Base-by-base conservation (phyloP, 1,140 invertebrate species). In the Papilio aristodemus region DNA sequence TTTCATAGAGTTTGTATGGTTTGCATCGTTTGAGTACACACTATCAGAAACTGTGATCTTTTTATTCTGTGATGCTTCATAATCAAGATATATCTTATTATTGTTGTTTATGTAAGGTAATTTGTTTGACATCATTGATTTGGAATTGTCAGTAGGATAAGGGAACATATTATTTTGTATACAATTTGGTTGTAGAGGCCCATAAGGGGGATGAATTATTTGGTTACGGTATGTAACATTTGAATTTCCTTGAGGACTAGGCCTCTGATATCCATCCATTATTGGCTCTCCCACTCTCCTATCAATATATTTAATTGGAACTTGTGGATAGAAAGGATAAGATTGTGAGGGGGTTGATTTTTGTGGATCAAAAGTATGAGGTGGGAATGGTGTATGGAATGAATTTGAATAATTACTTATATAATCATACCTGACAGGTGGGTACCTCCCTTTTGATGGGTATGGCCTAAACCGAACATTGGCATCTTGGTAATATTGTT, bases 391-490 rank as follows among this genome's bases (percentile, higher is more conserved):
- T 43, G 76, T 77, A 73, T 88, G 84, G 72, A 83, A 88, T 71
- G 81, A 73, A 78, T 81, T 86, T 54, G 81, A 67, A 73, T 84
- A 89, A 77, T 87, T 90, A 85, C 68, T 75, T 74, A 85, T 71
- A 85, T 89, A 89, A 67, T 91, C 88, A 89, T 91, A 90, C 84
- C 88, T 91, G 76, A 77, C 32, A 71, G 84, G 86, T 57, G 77
- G 80, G 76, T 81, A 85, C 58, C 84, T 77, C 46, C 89, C 88
- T 69, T 90, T 90, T 17, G 79, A 38, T 72, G 89, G 84, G 72
- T 92, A 92, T 38, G 91, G 91, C 68, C 90, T 90, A 76, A 81
- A 90, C 9, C 89, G 80, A 32, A 87, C 77, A 69, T 86, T 91
- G 63, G 75, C 77, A 62, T 89, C 83, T 71, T 84, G 79, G 71